Evolutionary conservation across 2,888 invertebrate genomes (phyloP), one percentile per base, ranked within the genome.

Genomic region (Strigamia crassipes): DNA sequence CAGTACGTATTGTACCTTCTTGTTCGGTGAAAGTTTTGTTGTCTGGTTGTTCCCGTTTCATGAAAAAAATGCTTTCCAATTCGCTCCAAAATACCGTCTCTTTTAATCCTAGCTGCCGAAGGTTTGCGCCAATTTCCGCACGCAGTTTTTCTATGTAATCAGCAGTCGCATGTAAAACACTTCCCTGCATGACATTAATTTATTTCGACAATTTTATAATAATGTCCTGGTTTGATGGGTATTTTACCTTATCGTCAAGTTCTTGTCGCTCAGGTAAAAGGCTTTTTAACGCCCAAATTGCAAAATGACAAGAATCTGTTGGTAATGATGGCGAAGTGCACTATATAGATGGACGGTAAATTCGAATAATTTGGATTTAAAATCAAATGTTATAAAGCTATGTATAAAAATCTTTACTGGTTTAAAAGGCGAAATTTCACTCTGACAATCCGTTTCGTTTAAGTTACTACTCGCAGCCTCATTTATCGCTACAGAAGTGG

Each of bases 71-170:
- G 15, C 77, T 77, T 15, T 77, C 23, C 78, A 34, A 9, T n/a
- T 78, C 21, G 10, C 15, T 18, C 38, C 78, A 42, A 78, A 78
- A 78, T 34, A 21, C 12, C 5, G 34, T 6, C 38, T 78, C 41
- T 6, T 2, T 10, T n/a, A 78, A 10, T 78, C 41, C 41, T 21
- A 78, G 41, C 12, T 78, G 38, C 1, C 21, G 78, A 6, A 38
- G n/a, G 41, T 15, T 12, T 12, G 18, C 5, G 18, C 12, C 38
- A 21, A 78, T 38, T 31, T 78, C 78, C 1, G 15, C 38, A n/a
- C 21, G 31, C 0, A 78, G 38, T 5, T n/a, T 38, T 78, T 78
- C 78, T 21, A 78, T 78, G 78, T 78, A 78, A 13, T 78, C 78
- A 2, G 78, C 78, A 41, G 41, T 18, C 38, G n/a, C 78, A 18